These are phyloP conservation scores for Hyphantria cunea DNA, from an alignment of 1,140 invertebrate genomes.

Conservation along the genomic window DNA sequence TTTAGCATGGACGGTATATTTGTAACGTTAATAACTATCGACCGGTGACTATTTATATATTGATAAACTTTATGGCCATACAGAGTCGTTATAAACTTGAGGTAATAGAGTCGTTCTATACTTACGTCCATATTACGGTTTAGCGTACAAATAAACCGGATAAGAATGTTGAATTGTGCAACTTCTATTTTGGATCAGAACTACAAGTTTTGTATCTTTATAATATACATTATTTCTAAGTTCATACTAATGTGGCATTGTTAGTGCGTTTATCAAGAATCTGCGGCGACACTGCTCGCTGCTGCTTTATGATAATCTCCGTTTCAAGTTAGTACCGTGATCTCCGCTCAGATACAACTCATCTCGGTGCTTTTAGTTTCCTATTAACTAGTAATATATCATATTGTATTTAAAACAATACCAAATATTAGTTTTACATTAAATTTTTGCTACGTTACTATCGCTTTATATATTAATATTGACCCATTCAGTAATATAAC, in stretches of 20 bases:
- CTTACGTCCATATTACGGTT: not conserved
- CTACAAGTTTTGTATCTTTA: constrained; percentile 17
- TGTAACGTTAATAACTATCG: constrained; percentile 38
- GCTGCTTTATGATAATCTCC: constrained; percentile 36
- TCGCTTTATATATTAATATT: no score
- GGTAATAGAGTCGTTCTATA: constrained; percentile 12
- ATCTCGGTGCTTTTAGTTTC: constrained; percentile 30
- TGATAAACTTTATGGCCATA: constrained; percentile 23
- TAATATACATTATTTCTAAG: constrained; percentile 31
- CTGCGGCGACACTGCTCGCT: constrained; percentile 26
- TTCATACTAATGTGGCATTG: constrained; percentile 30
- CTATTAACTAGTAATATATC: constrained; percentile 30
- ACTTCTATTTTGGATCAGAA: constrained; percentile 23
- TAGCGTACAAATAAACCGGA: constrained; percentile 1
- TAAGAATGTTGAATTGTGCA: constrained; percentile 4
- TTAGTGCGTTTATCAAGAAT: constrained; percentile 31
- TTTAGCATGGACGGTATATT: constrained; percentile 45
- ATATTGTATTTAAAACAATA: constrained; percentile 4
- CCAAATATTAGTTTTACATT: no score
- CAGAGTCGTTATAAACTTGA: constrained; percentile 22
- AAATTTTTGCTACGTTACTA: no score
- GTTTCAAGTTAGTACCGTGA: constrained; percentile 26
- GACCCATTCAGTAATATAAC: no score
- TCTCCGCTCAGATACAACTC: constrained; percentile 31
- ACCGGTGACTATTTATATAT: constrained; percentile 14